Base-by-base conservation (phyloP, 2,797 vertebrate genomes). In the Rhadinocentrus ornatus region DNA sequence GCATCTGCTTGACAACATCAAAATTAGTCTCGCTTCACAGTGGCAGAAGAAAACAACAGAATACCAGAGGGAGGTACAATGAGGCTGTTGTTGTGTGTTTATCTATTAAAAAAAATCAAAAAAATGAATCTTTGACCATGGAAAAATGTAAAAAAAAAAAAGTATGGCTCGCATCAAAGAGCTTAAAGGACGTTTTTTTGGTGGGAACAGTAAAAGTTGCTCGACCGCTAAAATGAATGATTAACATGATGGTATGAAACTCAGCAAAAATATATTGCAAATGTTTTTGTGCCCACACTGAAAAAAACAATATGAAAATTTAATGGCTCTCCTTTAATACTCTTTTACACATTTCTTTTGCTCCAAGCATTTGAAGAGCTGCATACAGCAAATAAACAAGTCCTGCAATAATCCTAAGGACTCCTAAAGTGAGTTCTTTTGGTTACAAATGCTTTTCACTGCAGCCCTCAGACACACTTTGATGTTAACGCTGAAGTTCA, bases 1-100 rank as follows among this genome's bases (percentile, higher is more conserved):
- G 35, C 68, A 62, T 78, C 70, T 35, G 35, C 60, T 57, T 61
- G 75, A 85, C 67, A 86, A 80, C 65, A 78, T 75, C 55, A 83
- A 69, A 84, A 82, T 78, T 57, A 86, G 55, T 46, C 20, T 18
- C 66, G 80, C 35, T 76, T 84, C 71, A 67, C 71, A 56, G 64
- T 10, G 6, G 44, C 71, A 73, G 59, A 24, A 7, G 0, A 44
- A 73, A 66, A 74, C 53, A 12, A 61, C 67, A 56, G 65, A 73
- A 54, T 54, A 69, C 61, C 71, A 69, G 66, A 57, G 61, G 63
- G 26, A n/a, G 37, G 56, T 44, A 64, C 68, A 64, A 73, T 16
- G 26, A 81, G 31, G 60, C 50, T 65, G 63, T 50, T 71, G 61
- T 78, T 15, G 31, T 55, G 66, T 73, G 65, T 12, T n/a, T n/a